Base-by-base conservation (phyloP, 2,888 invertebrate genomes). In the Phasia obesa region DNA sequence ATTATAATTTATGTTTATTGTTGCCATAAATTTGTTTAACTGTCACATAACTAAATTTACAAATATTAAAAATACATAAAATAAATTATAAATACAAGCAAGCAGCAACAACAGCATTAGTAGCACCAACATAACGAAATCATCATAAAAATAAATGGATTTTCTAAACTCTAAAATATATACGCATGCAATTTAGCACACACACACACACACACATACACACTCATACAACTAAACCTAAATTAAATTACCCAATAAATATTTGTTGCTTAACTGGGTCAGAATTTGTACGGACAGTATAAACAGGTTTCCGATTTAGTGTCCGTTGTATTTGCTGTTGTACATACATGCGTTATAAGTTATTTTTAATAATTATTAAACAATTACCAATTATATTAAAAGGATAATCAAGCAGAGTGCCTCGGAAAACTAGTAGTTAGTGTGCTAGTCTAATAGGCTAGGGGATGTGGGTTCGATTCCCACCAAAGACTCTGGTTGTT, bases 1-100 rank as follows among this genome's bases (percentile, higher is more conserved):
- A 83, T 83, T 79, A 76, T 76, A 83, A 83, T 83, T 83, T 83
- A 83, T 83, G 79, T 75, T 76, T 83, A 83, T 79, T 79, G 75
- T 79, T 79, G 71, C 49, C 55, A 83, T 83, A 83, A 83, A 83
- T 83, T 76, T 83, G 83, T 79, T 71, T 76, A 83, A 83, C 62
- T 83, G 83, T 79, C 83, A 79, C 49, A 62, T 55, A 76, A 67
- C 71, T 76, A 57, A 76, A 62, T 73, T 73, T 80, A 74, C 71
- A 73, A 73, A 73, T 73, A 73, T 70, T 70, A 76, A 67, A 77
- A 77, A 73, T 55, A 77, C 77, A 81, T 76, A 55, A 77, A 76
- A 74, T 70, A 65, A 64, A 80, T 62, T 49, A 60, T 35, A 62
- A 51, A 70, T 62, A 59, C 31, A n/a, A 71, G 17, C 25, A 67